A percentile compares a stretch with the other conserved stretches of the same genome.
phyloP scores from a whole-genome alignment of 1,140 invertebrate genomes.

The Diachasma alloeum region DNA sequence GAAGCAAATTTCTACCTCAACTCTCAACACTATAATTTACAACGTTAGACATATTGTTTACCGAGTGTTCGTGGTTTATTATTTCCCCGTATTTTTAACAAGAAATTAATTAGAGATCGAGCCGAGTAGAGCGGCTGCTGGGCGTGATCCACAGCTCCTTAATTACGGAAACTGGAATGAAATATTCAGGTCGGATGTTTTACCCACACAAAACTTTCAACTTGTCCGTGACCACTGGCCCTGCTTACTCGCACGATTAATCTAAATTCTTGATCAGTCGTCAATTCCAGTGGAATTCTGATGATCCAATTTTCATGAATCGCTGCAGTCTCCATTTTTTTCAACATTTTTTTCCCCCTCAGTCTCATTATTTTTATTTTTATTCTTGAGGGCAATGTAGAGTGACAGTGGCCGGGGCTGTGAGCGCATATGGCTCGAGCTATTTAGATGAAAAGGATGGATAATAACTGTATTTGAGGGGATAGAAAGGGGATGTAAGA shows the following conservation, averaged over 20 bases:
- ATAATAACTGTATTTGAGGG: constrained; percentile 26
- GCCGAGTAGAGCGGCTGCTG: not conserved
- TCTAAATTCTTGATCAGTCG: constrained; percentile 10
- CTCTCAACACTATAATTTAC: not conserved
- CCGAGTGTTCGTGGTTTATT: not conserved
- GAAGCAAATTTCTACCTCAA: too few relatives aligned
- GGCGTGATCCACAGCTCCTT: not conserved
- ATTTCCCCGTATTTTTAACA: not conserved
- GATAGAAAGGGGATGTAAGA: not conserved
- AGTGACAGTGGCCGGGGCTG: constrained; percentile 20
- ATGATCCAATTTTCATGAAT: not conserved
- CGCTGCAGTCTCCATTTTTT: not conserved
- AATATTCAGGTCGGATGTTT: constrained; percentile 13
- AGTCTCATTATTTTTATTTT: not conserved
- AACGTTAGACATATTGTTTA: not conserved
- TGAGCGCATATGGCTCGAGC: constrained; percentile 8
- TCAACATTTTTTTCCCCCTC: not conserved
- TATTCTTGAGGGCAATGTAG: constrained; percentile 17
- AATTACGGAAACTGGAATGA: constrained; percentile 4
- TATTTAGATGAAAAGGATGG: constrained; percentile 41
- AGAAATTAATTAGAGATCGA: constrained; percentile 2
- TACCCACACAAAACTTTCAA: not conserved
- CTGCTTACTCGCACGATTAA: not conserved
- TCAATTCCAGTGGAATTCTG: not conserved
- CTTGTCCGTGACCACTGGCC: not conserved